A percentile compares a stretch with the other conserved stretches of the same genome.
phyloP scores from a whole-genome alignment of 2,113 vertebrate species.

The Clarias macrocephalus region DNA sequence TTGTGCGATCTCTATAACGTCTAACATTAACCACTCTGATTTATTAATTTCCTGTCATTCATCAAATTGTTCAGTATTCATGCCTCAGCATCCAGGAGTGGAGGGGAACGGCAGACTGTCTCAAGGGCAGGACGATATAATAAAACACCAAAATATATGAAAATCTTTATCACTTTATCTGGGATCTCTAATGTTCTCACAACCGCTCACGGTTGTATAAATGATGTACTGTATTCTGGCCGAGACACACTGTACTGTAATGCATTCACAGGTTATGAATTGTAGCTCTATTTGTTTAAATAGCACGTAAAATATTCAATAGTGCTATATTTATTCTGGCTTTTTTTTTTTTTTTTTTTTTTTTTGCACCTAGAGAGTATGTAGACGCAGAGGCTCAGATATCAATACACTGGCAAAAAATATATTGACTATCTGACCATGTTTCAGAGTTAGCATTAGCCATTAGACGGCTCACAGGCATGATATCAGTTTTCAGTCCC shows the following conservation, averaged over 20 bases:
- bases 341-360: constrained; percentile 1
- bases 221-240: neutral
- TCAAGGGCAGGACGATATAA: no score
- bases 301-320: neutral
- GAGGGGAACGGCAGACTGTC: no score
- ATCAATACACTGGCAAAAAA: constrained; percentile 43
- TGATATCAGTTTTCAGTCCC: constrained; percentile 47
- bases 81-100: neutral
- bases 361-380: constrained; percentile 12
- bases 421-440: constrained; percentile 50
- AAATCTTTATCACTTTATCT: neutral
- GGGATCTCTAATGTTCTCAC: neutral
- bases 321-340: neutral
- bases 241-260: neutral
- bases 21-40: neutral
- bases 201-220: neutral
- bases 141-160: neutral
- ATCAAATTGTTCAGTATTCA: neutral
- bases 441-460: constrained; percentile 54
- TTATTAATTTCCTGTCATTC: neutral
- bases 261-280: neutral
- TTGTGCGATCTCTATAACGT: neutral
- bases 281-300: constrained; percentile 7
- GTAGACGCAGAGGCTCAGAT: constrained; percentile 36
- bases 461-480: constrained; percentile 51